These are phyloP conservation scores for Rhabditophanes sp. DNA, from an alignment of 2,888 invertebrate genomes.

Conservation along the genomic window DNA sequence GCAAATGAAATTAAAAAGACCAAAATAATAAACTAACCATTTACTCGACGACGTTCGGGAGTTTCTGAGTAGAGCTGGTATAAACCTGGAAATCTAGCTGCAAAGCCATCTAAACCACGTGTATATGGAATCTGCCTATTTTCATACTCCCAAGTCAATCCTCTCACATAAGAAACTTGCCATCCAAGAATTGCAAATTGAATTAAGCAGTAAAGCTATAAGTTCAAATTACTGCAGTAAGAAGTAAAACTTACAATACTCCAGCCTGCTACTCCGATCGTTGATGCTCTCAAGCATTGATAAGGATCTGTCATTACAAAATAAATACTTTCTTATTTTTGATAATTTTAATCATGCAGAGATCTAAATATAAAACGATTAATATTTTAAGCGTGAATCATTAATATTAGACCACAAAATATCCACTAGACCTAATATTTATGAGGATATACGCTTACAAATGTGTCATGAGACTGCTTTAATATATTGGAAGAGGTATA, in stretches of 20 bases:
- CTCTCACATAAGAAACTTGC: slow-evolving; percentile 33
- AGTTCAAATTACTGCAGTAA: slow-evolving; percentile 1
- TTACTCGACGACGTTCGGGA: slow-evolving; percentile 32
- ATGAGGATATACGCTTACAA: too few relatives aligned
- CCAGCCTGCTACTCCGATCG: slow-evolving; percentile 30
- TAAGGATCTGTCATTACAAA: slow-evolving; percentile 38
- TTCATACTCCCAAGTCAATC: slow-evolving; percentile 27
- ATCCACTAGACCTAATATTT: too few relatives aligned
- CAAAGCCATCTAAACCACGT: slow-evolving; percentile 33
- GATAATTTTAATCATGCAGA: too few relatives aligned
- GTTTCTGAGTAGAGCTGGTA: slow-evolving; percentile 39
- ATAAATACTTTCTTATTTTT: too few relatives aligned
- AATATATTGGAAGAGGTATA: too few relatives aligned
- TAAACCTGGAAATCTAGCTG: slow-evolving; percentile 39
- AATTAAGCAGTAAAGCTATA: slow-evolving; percentile 32
- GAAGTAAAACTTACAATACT: slow-evolving; percentile 25
- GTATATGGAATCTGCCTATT: slow-evolving; percentile 33
- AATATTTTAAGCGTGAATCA: too few relatives aligned
- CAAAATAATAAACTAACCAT: slow-evolving; percentile 17
- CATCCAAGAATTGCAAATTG: slow-evolving; percentile 40
- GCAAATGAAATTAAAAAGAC: slow-evolving; percentile 4
- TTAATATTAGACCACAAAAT: too few relatives aligned
- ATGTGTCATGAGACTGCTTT: too few relatives aligned
- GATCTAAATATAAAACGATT: too few relatives aligned
- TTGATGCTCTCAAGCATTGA: slow-evolving; percentile 22